phyloP scores from a whole-genome alignment of 2,797 vertebrate species.

The Enteromius afrohamiltoni region DNA sequence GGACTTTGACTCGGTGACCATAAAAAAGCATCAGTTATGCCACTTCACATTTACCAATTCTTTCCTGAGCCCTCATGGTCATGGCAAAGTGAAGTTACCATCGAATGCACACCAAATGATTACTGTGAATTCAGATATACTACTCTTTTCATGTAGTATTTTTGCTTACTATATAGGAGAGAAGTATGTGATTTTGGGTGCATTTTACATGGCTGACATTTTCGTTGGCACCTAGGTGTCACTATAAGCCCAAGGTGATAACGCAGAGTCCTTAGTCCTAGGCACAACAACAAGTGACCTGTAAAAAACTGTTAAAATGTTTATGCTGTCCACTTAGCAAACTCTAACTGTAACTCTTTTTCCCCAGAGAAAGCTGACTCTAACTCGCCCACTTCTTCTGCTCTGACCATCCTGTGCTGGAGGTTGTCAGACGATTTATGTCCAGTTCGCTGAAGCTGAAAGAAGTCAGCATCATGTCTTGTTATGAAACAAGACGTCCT shows the following conservation, averaged over 20 bases:
- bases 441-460: constrained; percentile 88
- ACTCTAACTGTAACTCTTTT: constrained; percentile 73
- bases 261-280: not conserved
- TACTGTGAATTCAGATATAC: not conserved
- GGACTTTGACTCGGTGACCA: not conserved
- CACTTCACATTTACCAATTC: not conserved
- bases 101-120: not conserved
- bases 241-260: not conserved
- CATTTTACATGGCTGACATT: not conserved
- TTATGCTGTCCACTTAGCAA: not conserved
- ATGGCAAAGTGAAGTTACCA: not conserved
- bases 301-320: constrained; percentile 1
- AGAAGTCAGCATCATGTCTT: constrained; percentile 85
- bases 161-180: not conserved
- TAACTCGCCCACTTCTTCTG: constrained; percentile 63
- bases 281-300: not conserved
- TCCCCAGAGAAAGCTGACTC: constrained; percentile 57
- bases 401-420: constrained; percentile 72
- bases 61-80: not conserved
- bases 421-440: constrained; percentile 83
- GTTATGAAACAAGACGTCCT: constrained; percentile 84
- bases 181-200: not conserved
- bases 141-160: not conserved
- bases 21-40: not conserved
- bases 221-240: not conserved